Percentiles rank a stretch among this genome's conserved stretches.
Conservation (phyloP, 2,797 vertebrate species). For the Xerus rutilus region DNA sequence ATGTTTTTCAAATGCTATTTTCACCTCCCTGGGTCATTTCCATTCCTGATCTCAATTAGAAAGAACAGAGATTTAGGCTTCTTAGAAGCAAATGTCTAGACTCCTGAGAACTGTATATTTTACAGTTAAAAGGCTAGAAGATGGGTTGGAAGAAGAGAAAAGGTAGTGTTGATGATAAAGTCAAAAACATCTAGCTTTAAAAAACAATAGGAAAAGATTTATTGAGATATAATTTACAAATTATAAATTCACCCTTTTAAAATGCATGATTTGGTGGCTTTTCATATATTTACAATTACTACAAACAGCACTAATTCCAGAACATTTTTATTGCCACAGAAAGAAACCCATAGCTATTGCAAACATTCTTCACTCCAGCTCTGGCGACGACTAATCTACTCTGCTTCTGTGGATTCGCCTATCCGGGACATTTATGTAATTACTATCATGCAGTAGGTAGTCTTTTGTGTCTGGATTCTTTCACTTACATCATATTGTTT, state of each 20-base stretch:
- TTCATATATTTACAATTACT: not conserved
- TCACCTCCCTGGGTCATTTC: not conserved
- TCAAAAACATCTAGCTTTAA: not conserved
- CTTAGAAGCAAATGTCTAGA: not conserved
- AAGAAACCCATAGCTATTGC: not conserved
- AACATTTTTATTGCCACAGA: not conserved
- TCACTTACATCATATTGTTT: not conserved
- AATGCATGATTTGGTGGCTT: not conserved
- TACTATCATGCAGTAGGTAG: not conserved
- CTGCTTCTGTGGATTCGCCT: not conserved
- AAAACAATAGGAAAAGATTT: constrained; percentile 34
- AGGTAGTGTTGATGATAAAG: not conserved
- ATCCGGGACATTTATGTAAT: not conserved
- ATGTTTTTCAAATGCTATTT: not conserved
- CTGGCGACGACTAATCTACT: too few relatives aligned
- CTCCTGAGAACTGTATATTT: not conserved
- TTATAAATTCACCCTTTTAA: not conserved
- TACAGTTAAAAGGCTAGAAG: not conserved
- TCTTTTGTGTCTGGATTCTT: not conserved
- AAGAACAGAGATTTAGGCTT: not conserved
- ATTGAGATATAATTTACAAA: not conserved
- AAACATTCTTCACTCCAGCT: not conserved
- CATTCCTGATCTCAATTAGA: not conserved
- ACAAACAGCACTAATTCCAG: not conserved
- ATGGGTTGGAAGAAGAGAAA: not conserved